Percentiles rank a stretch among this genome's conserved stretches.
These are phyloP conservation scores for Papilio machaon DNA, from an alignment of 1,140 invertebrate species.

Conservation along the genomic window DNA sequence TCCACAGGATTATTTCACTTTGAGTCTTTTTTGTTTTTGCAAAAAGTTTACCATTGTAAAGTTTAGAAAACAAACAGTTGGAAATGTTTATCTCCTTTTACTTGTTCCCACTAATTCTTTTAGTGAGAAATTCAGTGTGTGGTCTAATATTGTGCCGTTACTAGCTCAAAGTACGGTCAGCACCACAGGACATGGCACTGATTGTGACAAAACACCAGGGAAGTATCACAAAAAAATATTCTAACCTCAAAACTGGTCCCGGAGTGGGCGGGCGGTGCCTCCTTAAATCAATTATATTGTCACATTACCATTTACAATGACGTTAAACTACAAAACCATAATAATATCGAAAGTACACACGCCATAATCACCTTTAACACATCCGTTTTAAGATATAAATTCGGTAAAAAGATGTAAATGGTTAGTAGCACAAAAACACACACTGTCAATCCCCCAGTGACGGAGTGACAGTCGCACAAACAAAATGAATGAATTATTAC, in stretches of 20 bases:
- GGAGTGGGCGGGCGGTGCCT: conserved; percentile 50
- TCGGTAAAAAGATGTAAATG: background rate
- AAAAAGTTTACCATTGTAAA: background rate
- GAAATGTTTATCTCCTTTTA: background rate
- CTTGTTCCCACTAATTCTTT: background rate
- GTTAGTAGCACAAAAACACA: conserved; percentile 33
- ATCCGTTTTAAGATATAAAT: background rate
- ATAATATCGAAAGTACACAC: conserved; percentile 36
- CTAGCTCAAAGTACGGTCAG: conserved; percentile 18
- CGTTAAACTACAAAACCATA: conserved; percentile 46
- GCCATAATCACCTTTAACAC: conserved; percentile 38
- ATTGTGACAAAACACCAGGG: conserved; percentile 12
- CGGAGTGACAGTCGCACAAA: conserved; percentile 38
- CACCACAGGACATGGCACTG: conserved; percentile 24
- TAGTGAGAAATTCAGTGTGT: conserved; percentile 18
- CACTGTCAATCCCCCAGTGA: conserved; percentile 37
- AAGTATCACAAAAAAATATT: conserved; percentile 39
- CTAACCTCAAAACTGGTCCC: conserved; percentile 13
- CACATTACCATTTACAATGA: conserved; percentile 54
- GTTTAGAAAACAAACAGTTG: background rate
- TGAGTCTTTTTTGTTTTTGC: background rate
- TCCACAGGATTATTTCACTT: background rate
- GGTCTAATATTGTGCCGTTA: conserved; percentile 21
- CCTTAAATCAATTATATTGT: conserved; percentile 62
- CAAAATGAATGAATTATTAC: conserved; percentile 61